Evolutionary conservation across 92 coral and sea anemone genomes (phyloP).

Genomic region (Porites evermanni): DNA sequence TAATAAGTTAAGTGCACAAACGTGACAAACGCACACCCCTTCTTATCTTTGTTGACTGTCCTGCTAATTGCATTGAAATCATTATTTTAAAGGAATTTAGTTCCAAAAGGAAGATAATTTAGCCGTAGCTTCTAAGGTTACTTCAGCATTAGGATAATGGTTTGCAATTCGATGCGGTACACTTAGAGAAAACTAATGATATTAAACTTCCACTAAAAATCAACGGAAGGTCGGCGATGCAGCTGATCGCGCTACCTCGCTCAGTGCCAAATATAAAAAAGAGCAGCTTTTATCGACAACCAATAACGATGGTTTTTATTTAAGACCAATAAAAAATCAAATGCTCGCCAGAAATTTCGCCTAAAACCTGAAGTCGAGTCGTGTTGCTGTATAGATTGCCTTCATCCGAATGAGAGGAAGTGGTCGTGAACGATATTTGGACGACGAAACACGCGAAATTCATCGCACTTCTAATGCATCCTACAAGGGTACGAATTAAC

Average conservation of each 20-base stretch:
- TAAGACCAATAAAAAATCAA: neutral
- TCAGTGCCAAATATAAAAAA: too few species aligned
- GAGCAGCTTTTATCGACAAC: neutral
- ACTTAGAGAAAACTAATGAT: neutral
- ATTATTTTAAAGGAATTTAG: neutral
- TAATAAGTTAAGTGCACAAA: neutral
- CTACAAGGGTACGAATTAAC: too few species aligned
- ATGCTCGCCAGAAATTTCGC: neutral
- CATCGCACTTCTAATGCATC: neutral
- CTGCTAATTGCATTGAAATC: neutral
- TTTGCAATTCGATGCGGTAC: neutral
- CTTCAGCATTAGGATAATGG: neutral
- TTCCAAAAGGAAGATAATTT: neutral
- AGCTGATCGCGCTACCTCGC: too few species aligned
- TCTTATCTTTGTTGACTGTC: neutral
- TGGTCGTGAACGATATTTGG: neutral
- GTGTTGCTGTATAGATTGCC: conserved; percentile 13
- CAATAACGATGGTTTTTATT: neutral
- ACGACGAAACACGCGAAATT: neutral
- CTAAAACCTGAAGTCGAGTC: neutral
- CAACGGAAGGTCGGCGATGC: too few species aligned
- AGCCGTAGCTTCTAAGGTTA: neutral
- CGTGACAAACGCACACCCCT: neutral
- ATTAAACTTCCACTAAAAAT: neutral
- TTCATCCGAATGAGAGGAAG: neutral